Evolutionary conservation across 2,888 invertebrate species (phyloP), one percentile per base, ranked within the genome.

Genomic region (Sinopyrophorus schimmeli): DNA sequence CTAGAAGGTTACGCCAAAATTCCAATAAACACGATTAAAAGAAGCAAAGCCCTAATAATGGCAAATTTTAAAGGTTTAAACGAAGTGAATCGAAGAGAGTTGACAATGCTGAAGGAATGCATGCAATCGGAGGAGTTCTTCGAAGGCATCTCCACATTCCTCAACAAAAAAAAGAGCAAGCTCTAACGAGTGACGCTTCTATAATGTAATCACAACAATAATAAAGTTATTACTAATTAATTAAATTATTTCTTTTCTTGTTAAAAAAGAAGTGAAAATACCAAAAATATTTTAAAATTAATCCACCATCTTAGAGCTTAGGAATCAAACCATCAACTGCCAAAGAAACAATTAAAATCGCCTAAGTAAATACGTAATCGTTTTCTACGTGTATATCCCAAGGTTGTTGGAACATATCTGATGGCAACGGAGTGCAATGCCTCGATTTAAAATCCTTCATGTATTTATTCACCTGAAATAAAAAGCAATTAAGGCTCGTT

Each of bases 391-490:
- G 60, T 31, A 72, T 62, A 59, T 78, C 74, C 80, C 80, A 81
- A 18, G 83, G 84, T 47, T 76, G 66, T 46, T 76, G 74, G 67
- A 86, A 83, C 64, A 80, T 72, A 46, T 82, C 80, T 3, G 78
- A 74, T 0, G 90, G 87, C 48, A 96, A 76, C 15, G 89, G 90
- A 4, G 86, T 83, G 76, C 95, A 95, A 72, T 96, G 96, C 1
- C 87, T 83, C 0, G 92, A 86, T 59, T 86, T 84, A 70, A 82
- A 91, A 73, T 96, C 93, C 41, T 82, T 80, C 81, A 93, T 81
- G 73, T 93, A 86, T 65, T 83, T 83, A 28, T 78, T 76, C 31
- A 89, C 84, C 90, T 92, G 73, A 47, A 76, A 76, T 55, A 58
- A 34, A 28, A 56, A 31, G 12, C 39, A 9, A 7, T n/a, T 9